These are phyloP conservation scores for Leucophenga maculata DNA, from an alignment of 2,888 invertebrate species.

Conservation along the genomic window DNA sequence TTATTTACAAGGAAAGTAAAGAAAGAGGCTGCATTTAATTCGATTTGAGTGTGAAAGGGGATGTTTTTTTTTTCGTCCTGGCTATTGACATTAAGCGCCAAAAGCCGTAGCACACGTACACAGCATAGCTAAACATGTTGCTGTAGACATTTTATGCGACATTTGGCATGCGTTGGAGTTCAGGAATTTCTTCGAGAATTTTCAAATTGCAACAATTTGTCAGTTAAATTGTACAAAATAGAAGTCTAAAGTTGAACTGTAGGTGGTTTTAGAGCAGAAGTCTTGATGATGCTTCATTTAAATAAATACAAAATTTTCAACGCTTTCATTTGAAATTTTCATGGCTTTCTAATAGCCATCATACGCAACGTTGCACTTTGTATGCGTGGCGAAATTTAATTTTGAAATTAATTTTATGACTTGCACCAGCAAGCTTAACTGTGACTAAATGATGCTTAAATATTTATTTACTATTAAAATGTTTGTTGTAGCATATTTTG, in stretches of 20 bases:
- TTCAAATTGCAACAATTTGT: constrained; percentile 65
- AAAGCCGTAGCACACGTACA: constrained; percentile 7
- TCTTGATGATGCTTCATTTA: constrained; percentile 25
- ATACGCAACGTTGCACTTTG: constrained; percentile 56
- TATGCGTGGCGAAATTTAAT: constrained; percentile 19
- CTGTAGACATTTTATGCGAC: constrained; percentile 20
- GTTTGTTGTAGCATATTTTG: too few relatives aligned
- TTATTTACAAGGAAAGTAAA: constrained; percentile 28
- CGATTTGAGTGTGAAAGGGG: constrained; percentile 15
- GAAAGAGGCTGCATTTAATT: constrained; percentile 40
- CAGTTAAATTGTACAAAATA: constrained; percentile 35
- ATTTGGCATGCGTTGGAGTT: neutral
- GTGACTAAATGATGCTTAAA: too few relatives aligned
- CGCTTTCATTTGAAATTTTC: constrained; percentile 30
- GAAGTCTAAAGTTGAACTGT: neutral
- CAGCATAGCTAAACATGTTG: constrained; percentile 25
- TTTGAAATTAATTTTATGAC: neutral
- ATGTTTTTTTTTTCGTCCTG: constrained; percentile 13
- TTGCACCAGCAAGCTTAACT: too few relatives aligned
- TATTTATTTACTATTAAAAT: too few relatives aligned
- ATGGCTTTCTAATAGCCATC: constrained; percentile 47
- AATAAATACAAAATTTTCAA: constrained; percentile 28
- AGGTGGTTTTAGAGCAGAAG: constrained; percentile 16
- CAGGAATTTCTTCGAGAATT: constrained; percentile 48
- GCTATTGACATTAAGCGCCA: constrained; percentile 50